Evolutionary conservation across 2,888 invertebrate species (phyloP).

Genomic region (Oscheius sp.): DNA sequence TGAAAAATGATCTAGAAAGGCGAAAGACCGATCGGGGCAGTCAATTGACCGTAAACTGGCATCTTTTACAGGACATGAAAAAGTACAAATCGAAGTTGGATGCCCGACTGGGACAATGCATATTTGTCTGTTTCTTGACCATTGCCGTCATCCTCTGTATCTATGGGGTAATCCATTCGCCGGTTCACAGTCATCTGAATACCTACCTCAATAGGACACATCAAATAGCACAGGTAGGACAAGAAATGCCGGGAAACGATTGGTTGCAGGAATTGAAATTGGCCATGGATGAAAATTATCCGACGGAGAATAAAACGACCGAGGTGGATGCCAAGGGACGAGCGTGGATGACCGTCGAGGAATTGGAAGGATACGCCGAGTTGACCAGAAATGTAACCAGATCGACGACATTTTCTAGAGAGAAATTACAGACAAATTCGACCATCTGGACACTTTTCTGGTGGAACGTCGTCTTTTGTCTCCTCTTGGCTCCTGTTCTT

Average conservation of each 20-base stretch:
- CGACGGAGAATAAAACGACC: constrained; percentile 50
- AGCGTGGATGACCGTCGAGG: constrained; percentile 59
- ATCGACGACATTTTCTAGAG: background rate
- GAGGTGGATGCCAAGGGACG: constrained; percentile 44
- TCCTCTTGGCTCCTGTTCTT: constrained; percentile 53
- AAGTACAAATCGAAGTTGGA: constrained; percentile 68
- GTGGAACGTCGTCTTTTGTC: constrained; percentile 56
- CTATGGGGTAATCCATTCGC: constrained; percentile 63
- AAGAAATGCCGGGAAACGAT: background rate
- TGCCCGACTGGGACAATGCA: constrained; percentile 59
- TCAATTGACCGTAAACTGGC: constrained; percentile 3
- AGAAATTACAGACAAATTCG: constrained; percentile 50
- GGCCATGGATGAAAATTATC: constrained; percentile 59
- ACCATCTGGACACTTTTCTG: constrained; percentile 60
- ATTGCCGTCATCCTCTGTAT: constrained; percentile 65
- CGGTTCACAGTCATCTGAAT: constrained; percentile 59
- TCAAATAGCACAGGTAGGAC: constrained; percentile 54
- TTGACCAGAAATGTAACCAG: constrained; percentile 46
- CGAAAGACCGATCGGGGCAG: background rate
- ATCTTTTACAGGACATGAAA: constrained; percentile 62
- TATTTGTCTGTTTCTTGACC: constrained; percentile 60
- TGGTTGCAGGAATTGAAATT: constrained; percentile 51
- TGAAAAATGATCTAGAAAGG: constrained; percentile 5
- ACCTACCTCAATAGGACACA: constrained; percentile 63
- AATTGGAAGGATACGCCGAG: constrained; percentile 56